Evolutionary conservation across 2,797 vertebrate genomes (phyloP).

Genomic region (Rhabdophis nuchalis): DNA sequence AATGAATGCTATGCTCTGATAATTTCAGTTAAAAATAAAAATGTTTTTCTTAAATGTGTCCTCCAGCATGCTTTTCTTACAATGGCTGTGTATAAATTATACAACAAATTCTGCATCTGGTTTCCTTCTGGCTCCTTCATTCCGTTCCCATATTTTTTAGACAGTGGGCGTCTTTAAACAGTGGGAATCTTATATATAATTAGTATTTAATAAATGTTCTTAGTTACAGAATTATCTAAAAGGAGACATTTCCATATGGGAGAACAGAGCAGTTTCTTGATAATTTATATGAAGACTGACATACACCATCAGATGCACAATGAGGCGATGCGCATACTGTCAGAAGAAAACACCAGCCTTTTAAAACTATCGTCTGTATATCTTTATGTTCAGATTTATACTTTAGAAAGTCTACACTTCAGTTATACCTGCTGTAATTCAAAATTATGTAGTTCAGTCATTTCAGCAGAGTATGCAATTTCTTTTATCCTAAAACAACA

Average conservation of each 20-base stretch:
- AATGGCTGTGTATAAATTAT: neutral
- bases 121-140: neutral
- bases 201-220: neutral
- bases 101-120: neutral
- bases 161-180: neutral
- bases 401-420: slow-evolving; percentile 9
- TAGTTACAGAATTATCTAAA: neutral
- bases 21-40: neutral
- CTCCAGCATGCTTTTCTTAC: neutral
- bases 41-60: neutral
- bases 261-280: neutral
- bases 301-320: neutral
- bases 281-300: neutral
- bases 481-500: slow-evolving; percentile 53
- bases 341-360: slow-evolving; percentile 1
- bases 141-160: neutral
- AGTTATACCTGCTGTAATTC: slow-evolving; percentile 45
- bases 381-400: neutral
- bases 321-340: neutral
- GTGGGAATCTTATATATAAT: neutral
- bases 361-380: neutral
- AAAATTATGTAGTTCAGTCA: slow-evolving; percentile 51
- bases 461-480: slow-evolving; percentile 42
- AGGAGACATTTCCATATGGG: neutral
- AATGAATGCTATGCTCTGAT: neutral